Percentiles rank a stretch among this genome's conserved stretches.
Conservation (phyloP, 2,888 invertebrate species). For the Emmelina monodactyla region DNA sequence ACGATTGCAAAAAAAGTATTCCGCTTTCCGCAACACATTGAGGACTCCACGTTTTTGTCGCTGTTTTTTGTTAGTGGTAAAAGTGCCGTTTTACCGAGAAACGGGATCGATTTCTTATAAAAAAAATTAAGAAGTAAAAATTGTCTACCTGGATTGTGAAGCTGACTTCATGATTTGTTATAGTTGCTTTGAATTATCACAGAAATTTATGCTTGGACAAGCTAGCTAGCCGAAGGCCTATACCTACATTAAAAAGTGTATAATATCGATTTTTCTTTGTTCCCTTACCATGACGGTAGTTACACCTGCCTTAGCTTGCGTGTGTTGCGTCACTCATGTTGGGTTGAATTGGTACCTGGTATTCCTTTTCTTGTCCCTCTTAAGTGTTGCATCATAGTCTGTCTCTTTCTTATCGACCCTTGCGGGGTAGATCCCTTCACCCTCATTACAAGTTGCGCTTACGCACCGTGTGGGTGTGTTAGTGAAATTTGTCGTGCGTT, state of each 20-base stretch:
- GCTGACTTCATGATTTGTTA: no score
- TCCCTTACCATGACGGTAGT: conserved; percentile 34
- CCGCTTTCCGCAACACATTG: conserved; percentile 30
- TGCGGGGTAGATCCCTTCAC: conserved; percentile 42
- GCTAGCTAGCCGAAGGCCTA: no score
- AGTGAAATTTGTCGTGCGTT: conserved; percentile 17
- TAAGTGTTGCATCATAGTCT: conserved; percentile 19
- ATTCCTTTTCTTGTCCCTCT: conserved; percentile 27
- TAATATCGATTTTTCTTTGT: conserved; percentile 37
- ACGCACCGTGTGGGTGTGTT: conserved; percentile 38
- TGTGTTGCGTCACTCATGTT: conserved; percentile 43
- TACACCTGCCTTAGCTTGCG: conserved; percentile 51
- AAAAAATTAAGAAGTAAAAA: background rate
- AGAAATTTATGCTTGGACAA: no score
- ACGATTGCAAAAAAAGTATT: conserved; percentile 20
- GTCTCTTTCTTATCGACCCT: conserved; percentile 41
- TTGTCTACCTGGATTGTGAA: no score
- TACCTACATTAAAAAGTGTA: background rate
- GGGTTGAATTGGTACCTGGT: conserved; percentile 50
- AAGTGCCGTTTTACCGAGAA: conserved; percentile 18
- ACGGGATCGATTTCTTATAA: conserved; percentile 1
- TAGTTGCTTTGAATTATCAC: no score
- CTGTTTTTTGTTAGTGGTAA: conserved; percentile 20
- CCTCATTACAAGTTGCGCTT: conserved; percentile 45
- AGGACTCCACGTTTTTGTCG: conserved; percentile 23